Evolutionary conservation across 2,888 invertebrate species (phyloP), one percentile per base, ranked within the genome.

Genomic region (Druceiella hillmani): DNA sequence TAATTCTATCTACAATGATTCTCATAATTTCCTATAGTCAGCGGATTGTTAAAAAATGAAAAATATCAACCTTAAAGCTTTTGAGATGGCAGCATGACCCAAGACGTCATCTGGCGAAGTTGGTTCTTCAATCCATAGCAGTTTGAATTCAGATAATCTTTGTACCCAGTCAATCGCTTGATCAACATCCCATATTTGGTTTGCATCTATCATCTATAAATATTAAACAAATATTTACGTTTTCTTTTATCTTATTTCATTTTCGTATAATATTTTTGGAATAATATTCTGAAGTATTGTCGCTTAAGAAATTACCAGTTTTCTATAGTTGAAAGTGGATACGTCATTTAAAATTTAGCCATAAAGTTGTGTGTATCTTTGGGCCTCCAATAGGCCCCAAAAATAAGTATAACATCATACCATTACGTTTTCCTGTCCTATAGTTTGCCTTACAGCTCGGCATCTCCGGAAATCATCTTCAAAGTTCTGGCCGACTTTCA

Each of bases 71-170:
- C 57, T 67, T 11, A 83, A 59, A 36, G 83, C 87, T 55, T 82
- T 75, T 0, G 88, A 76, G 46, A 93, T 90, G 32, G 74, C 66
- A 1, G 82, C 82, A 59, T 93, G 92, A 1, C 91, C 93, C n/a
- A 90, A 61, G 3, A 91, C 70, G 56, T 94, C 94, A 57, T 94
- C 93, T 0, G 92, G 91, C 3, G 86, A 87, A 0, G 93, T 94
- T 0, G 93, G 93, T 55, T 94, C 93, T 60, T 94, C 93, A 38
- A 94, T 91, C 92, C 92, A 94, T 36, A 81, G 59, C 2, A 84
- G 80, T 50, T 84, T 83, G 53, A 82, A 81, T 25, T 80, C 75
- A 2, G 82, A 78, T 40, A 93, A 61, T 35, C 80, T 63, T 56
- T 79, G 81, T 82, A 90, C 86, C 89, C 91, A 92, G 7, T 80